Evolutionary conservation across 2,113 vertebrate species (phyloP).

Genomic region (Rhea americana): DNA sequence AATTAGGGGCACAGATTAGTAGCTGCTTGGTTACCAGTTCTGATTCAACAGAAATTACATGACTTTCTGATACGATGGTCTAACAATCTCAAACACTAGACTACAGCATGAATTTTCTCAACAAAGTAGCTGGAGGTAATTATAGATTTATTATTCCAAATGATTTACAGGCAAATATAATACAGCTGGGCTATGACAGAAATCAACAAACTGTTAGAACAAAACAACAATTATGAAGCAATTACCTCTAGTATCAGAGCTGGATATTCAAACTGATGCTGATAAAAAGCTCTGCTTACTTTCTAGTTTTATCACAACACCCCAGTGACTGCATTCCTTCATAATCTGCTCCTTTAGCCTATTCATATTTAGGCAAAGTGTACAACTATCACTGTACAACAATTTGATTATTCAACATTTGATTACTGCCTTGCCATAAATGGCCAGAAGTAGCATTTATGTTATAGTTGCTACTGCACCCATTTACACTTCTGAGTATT

Average conservation of each 20-base stretch:
- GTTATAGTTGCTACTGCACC: neutral
- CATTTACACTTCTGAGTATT: neutral
- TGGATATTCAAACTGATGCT: neutral
- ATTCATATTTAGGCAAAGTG: neutral
- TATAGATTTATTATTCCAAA: constrained; percentile 1
- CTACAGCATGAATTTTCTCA: neutral
- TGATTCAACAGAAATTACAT: neutral
- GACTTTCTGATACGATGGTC: neutral
- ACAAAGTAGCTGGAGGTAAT: neutral
- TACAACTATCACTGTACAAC: neutral
- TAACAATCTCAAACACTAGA: neutral
- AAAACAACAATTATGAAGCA: neutral
- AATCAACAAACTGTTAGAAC: neutral
- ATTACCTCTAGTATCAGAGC: neutral
- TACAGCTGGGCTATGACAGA: neutral
- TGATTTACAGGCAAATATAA: neutral
- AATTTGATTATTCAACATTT: neutral
- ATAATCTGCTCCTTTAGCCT: neutral
- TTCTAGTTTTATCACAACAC: neutral
- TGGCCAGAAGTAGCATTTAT: neutral
- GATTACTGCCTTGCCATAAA: neutral
- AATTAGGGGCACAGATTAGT: neutral
- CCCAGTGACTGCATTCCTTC: neutral
- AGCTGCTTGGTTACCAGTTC: neutral
- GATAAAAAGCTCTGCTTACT: neutral